Base-by-base conservation (phyloP, 2,113 vertebrate genomes). In the Elaphurus davidianus region DNA sequence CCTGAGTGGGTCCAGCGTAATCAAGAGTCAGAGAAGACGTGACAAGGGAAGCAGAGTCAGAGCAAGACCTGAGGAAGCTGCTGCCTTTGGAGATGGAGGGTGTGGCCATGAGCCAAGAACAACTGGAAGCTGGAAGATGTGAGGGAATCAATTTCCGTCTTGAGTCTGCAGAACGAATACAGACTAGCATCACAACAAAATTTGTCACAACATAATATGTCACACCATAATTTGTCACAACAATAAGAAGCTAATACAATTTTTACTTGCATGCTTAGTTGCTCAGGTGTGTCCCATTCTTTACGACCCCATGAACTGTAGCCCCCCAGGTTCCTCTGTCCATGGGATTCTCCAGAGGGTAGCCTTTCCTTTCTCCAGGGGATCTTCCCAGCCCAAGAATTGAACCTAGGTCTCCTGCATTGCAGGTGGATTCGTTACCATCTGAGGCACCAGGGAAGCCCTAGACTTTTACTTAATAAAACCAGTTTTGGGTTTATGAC, bases 81-180 rank as follows among this genome's bases (percentile, higher is more conserved):
- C 12, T 81, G 12, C 21, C 33, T 85, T 79, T 45, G 14, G 27
- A 23, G 12, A 16, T 23, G 17, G 2, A 16, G 25, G 13, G 5
- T n/a, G 33, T 43, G 28, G 2, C 36, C 9, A 21, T 0, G 1
- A 81, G 5, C 5, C 27, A 59, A 7, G 28, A 54, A 45, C 2
- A 50, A 10, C 16, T 5, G 23, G 45, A 16, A 88, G 36, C 5
- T 27, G 5, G 9, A 59, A 82, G 36, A 91, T 1, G 1, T 15
- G 67, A 92, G 30, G 33, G 12, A 17, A 64, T 40, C 2, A 6
- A 47, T n/a, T 81, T 45, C 74, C 9, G 1, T 15, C 36, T 28
- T 19, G 27, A 81, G 28, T 5, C 3, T 60, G 8, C 33, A 59
- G 12, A 59, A 59, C 16, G 25, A 78, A 27, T 13, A 4, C 12